Evolutionary conservation across 2,113 vertebrate genomes (phyloP).

Genomic region (Verasper variegatus): DNA sequence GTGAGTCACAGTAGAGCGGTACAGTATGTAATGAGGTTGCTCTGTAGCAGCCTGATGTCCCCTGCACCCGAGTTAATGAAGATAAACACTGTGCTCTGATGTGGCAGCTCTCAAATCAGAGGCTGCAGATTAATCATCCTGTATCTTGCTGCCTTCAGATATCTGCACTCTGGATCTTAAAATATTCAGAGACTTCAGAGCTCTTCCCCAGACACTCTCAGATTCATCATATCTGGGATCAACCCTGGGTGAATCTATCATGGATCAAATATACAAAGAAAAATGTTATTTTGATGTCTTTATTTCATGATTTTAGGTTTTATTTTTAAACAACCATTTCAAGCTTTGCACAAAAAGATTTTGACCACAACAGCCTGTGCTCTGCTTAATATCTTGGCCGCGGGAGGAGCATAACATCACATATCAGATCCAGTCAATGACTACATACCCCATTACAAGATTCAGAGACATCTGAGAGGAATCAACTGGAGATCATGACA

Average conservation of each 20-base stretch:
- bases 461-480: constrained; percentile 66
- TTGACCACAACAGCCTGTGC: constrained; percentile 74
- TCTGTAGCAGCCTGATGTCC: too few species aligned
- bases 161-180: too few species aligned
- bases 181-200: too few species aligned
- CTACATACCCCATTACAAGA: constrained; percentile 62
- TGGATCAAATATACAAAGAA: not conserved
- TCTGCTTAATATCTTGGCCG: constrained; percentile 69
- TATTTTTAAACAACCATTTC: constrained; percentile 80
- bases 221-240: too few species aligned
- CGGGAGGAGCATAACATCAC: constrained; percentile 71
- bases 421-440: constrained; percentile 71
- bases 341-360: constrained; percentile 81
- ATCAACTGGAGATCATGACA: constrained; percentile 65
- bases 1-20: too few species aligned
- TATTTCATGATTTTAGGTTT: constrained; percentile 70
- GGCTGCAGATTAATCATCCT: too few species aligned
- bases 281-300: constrained; percentile 49
- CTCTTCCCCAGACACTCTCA: too few species aligned
- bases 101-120: too few species aligned
- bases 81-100: too few species aligned
- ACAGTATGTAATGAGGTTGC: too few species aligned
- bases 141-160: too few species aligned
- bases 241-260: not conserved
- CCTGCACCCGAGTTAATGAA: too few species aligned